These are phyloP conservation scores for Danaus melanippus DNA, from an alignment of 1,140 invertebrate genomes.

Conservation along the genomic window DNA sequence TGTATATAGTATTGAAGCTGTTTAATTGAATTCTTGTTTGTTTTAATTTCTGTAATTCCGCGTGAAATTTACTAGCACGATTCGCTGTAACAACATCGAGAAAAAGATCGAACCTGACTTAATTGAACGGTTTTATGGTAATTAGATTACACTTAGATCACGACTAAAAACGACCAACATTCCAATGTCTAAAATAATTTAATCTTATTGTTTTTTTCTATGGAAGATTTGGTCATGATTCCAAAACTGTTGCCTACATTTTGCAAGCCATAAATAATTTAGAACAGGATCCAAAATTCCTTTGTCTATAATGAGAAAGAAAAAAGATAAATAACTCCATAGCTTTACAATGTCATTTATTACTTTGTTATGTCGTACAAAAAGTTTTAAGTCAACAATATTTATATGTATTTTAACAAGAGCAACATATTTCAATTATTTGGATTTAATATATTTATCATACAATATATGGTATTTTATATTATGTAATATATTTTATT, in stretches of 20 bases:
- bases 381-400: too few relatives aligned
- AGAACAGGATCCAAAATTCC: slow-evolving; percentile 10
- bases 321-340: too few relatives aligned
- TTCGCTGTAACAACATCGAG: slow-evolving; percentile 21
- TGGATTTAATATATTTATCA: too few relatives aligned
- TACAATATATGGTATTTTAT: too few relatives aligned
- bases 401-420: too few relatives aligned
- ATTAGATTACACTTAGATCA: slow-evolving; percentile 31
- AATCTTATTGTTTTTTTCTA: slow-evolving; percentile 21
- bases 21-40: slow-evolving; percentile 4
- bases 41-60: slow-evolving; percentile 17
- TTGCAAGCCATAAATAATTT: slow-evolving; percentile 13
- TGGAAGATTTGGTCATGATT: slow-evolving; percentile 10
- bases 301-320: slow-evolving; percentile 7
- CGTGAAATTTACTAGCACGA: slow-evolving; percentile 31
- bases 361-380: too few relatives aligned
- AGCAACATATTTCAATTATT: too few relatives aligned
- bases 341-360: too few relatives aligned
- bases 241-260: slow-evolving; percentile 26
- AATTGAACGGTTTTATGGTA: slow-evolving; percentile 35
- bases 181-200: slow-evolving; percentile 27
- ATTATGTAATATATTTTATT: too few relatives aligned
- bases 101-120: slow-evolving; percentile 20
- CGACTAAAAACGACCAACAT: slow-evolving; percentile 26
- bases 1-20: too few relatives aligned